Evolutionary conservation across 2,113 vertebrate species (phyloP), one percentile per base, ranked within the genome.

Genomic region (Xiphophorus maculatus): DNA sequence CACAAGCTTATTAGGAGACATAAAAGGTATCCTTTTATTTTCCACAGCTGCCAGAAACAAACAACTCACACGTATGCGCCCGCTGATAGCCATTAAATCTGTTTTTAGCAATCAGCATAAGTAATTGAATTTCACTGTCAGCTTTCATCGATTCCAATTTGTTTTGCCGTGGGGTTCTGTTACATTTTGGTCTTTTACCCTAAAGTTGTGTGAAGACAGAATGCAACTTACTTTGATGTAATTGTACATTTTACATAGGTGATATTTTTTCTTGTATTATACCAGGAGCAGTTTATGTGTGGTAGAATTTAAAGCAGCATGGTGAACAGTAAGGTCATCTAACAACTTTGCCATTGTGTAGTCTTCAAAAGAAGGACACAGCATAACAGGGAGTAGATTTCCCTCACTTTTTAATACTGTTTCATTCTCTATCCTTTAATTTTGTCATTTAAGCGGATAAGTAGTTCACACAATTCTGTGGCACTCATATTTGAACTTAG

Each of bases 1-100:
- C 83, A 69, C 15, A 66, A 68, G 74, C 70, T 73, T 66, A 77
- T 78, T 77, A 78, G 58, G 54, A 76, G 35, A 37, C 63, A 68
- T 58, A 58, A 75, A 82, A 77, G 35, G 35, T 25, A 1, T 61
- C 48, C 51, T 82, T 82, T 71, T 40, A 76, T 79, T 82, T 72
- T 40, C 66, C 64, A 4, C 33, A 62, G 22, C 37, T 25, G 4
- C 51, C 29, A 44, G 60, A 84, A 71, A 77, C 37, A 78, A 69
- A 69, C 58, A 81, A 33, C 78, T 30, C 3, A 11, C n/a, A 65
- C 9, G 27, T 67, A 73, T 51, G 13, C 1, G 29, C 28, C 33
- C 27, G 32, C 37, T 61, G 28, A 66, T 27, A 44, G 17, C 2
- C 13, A 67, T 27, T 19, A 61, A 64, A 67, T 77, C 30, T 69